Base-by-base conservation (phyloP, 2,113 vertebrate species). In the Callorhinus ursinus region DNA sequence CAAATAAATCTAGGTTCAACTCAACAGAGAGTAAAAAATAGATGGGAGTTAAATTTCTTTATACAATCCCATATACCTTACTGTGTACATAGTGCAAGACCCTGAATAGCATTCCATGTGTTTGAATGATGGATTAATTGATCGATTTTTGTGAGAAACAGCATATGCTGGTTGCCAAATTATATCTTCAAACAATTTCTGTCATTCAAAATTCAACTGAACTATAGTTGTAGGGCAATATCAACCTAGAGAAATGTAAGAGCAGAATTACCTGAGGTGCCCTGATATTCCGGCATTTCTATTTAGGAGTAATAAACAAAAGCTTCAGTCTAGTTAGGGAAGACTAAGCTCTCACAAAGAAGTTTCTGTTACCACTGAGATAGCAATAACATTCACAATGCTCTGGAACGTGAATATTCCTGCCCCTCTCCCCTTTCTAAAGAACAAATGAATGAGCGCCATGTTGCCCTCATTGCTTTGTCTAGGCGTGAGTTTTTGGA, bases 121-220 rank as follows among this genome's bases (percentile, higher is more conserved):
- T 67, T 83, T 92, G 42, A 87, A 92, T 83, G 80, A 95, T 69
- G 39, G 67, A 93, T 74, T 93, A 51, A 87, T 85, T 92, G 80
- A 96, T 95, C 14, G 2, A 83, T 97, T 96, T 93, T 94, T 88
- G 49, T 95, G 85, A 84, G 88, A 96, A 92, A 92, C 12, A 55
- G 39, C 36, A 95, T 94, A 76, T 49, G 2, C 51, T 84, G 2
- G 15, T 94, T 94, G 16, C 57, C 65, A 85, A 91, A 65, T 88
- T 96, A 61, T 71, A 77, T 77, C 82, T 97, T 93, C 72, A 90
- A 84, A 84, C 21, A n/a, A 71, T 21, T 95, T 88, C 33, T 97
- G 61, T 61, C 88, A 94, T 49, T 97, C 93, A 63, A 74, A 94
- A 95, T 90, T 94, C 53, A 94, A 67, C 69, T 85, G 77, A 91